Conservation (phyloP, 2,797 vertebrate species). For the Setipinna tenuifilis region DNA sequence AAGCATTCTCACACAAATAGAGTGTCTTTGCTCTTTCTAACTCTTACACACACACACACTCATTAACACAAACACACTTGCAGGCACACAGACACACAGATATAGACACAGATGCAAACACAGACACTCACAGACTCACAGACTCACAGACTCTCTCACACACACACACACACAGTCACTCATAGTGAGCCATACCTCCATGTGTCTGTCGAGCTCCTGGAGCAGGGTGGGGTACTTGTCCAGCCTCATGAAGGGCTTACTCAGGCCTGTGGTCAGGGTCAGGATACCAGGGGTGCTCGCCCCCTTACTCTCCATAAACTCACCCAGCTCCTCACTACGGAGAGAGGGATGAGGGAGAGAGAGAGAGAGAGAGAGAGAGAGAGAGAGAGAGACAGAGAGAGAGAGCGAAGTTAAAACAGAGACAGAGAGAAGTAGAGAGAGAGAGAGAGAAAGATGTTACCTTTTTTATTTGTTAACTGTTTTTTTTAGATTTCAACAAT, state of each 20-base stretch:
- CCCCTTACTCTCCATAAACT: conserved; percentile 94
- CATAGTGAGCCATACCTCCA: conserved; percentile 78
- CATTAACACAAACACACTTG: no score
- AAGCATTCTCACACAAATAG: no score
- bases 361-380: neutral
- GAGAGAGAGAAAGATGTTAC: neutral
- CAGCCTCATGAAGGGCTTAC: conserved; percentile 95
- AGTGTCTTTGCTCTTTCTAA: no score
- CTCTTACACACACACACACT: no score
- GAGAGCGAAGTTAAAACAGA: neutral
- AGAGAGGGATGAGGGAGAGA: neutral
- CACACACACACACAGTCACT: neutral
- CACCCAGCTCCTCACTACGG: conserved; percentile 87
- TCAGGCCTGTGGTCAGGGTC: conserved; percentile 91
- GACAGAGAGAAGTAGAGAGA: neutral
- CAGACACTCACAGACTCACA: no score
- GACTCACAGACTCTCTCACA: no score
- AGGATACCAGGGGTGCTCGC: conserved; percentile 88
- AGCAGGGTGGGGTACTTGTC: conserved; percentile 89
- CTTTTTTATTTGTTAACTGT: no score
- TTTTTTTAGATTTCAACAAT: no score
- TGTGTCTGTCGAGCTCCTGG: conserved; percentile 88
- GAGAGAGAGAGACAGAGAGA: neutral
- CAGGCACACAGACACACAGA: no score
- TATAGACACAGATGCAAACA: no score